phyloP scores from a whole-genome alignment of 23 tunicate genomes.

The Halocynthia roretzi region DNA sequence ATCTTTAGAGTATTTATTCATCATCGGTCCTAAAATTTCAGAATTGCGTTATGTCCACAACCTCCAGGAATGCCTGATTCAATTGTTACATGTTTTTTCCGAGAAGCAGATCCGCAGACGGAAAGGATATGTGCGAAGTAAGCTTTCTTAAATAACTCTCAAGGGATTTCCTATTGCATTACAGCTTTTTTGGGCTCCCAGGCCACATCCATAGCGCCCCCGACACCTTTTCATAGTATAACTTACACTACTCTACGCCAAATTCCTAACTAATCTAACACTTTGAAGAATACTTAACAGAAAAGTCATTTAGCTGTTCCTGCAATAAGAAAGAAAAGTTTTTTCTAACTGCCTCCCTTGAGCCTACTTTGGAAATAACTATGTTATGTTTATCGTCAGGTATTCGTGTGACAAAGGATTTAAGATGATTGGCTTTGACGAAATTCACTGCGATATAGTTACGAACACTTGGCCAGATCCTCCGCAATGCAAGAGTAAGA shows the following conservation, averaged over 20 bases:
- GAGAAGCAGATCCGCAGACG: background rate
- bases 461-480: conserved; percentile 48
- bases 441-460: conserved; percentile 36
- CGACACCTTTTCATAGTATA: background rate
- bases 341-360: background rate
- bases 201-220: background rate
- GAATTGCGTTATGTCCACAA: conserved; percentile 4
- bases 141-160: background rate
- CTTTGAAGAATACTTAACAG: background rate
- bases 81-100: background rate
- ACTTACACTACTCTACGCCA: background rate
- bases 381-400: conserved; percentile 7
- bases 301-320: background rate
- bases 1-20: background rate
- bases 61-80: conserved; percentile 2
- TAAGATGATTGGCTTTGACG: background rate
- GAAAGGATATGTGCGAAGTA: conserved; percentile 16
- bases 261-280: background rate
- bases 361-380: background rate
- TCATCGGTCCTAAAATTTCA: background rate
- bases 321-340: no score
- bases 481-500: conserved; percentile 52
- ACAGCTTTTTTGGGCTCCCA: background rate
- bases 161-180: no score
- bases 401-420: conserved; percentile 36